Percentiles rank a stretch among this genome's conserved stretches.
phyloP scores from a whole-genome alignment of 1,140 invertebrate genomes.

The Sweltsa coloradensis region DNA sequence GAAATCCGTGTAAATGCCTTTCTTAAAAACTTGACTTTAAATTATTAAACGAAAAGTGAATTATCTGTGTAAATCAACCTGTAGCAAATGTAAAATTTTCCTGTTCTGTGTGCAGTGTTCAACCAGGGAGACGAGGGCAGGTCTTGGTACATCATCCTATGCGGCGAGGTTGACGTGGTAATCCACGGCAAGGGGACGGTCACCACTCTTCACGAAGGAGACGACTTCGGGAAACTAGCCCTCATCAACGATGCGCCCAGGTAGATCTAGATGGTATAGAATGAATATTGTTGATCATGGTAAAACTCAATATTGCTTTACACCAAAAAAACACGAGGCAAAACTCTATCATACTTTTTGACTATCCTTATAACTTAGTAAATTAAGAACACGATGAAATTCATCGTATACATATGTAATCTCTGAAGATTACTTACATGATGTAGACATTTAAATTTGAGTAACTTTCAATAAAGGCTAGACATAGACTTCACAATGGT shows the following conservation, averaged over 20 bases:
- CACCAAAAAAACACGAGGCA: background rate
- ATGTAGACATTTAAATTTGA: no score
- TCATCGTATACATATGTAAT: background rate
- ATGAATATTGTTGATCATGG: background rate
- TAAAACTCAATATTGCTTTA: background rate
- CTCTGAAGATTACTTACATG: background rate
- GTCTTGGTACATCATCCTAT: conserved; percentile 78
- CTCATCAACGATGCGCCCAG: conserved; percentile 78
- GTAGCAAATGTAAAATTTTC: background rate
- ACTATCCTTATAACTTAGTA: background rate
- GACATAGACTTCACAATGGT: no score
- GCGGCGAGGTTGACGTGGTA: conserved; percentile 74
- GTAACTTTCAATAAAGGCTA: no score
- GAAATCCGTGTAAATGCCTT: no score
- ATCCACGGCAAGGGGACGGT: conserved; percentile 80
- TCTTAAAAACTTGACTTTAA: background rate
- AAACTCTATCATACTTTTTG: background rate
- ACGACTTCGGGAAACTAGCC: conserved; percentile 82
- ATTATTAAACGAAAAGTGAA: background rate
- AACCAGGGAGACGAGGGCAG: conserved; percentile 82
- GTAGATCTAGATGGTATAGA: conserved; percentile 28
- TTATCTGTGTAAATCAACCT: background rate
- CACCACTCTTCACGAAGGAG: conserved; percentile 69
- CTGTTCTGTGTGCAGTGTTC: conserved; percentile 49
- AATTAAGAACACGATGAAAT: background rate